phyloP scores from a whole-genome alignment of 2,888 invertebrate genomes.

The Trichopria drosophilae region DNA sequence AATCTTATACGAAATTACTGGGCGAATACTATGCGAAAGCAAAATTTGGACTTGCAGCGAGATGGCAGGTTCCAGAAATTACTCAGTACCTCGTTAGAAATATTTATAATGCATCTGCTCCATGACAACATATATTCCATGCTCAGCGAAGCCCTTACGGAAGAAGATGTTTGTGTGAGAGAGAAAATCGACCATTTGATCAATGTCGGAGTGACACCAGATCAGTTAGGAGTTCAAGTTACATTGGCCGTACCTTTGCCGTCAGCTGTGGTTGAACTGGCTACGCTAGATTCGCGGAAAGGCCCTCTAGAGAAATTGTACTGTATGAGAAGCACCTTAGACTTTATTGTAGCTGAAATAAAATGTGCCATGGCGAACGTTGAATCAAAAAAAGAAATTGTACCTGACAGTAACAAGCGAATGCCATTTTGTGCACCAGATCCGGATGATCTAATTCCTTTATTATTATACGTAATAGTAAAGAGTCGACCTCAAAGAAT shows the following conservation, averaged over 20 bases:
- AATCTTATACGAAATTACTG: conserved; percentile 42
- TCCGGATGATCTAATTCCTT: conserved; percentile 54
- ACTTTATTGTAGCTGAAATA: conserved; percentile 59
- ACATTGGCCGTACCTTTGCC: conserved; percentile 55
- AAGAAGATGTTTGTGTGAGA: conserved; percentile 52
- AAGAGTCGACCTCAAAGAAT: conserved; percentile 57
- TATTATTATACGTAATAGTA: conserved; percentile 56
- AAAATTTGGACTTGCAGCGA: conserved; percentile 40
- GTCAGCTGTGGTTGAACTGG: conserved; percentile 61
- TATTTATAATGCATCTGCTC: conserved; percentile 47
- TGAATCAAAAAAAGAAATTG: conserved; percentile 33
- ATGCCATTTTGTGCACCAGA: neutral
- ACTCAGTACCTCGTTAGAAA: conserved; percentile 42
- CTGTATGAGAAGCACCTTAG: conserved; percentile 58
- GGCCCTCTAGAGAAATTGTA: conserved; percentile 58
- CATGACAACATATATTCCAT: conserved; percentile 53
- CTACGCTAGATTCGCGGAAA: conserved; percentile 54
- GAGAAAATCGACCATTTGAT: conserved; percentile 52
- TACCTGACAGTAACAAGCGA: neutral
- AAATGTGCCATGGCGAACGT: conserved; percentile 58
- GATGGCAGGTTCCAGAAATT: conserved; percentile 45
- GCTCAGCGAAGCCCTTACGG: conserved; percentile 45
- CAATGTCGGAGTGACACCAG: conserved; percentile 52
- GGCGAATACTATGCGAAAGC: conserved; percentile 42
- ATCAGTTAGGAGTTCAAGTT: conserved; percentile 56